Base-by-base conservation (phyloP, 2,888 invertebrate species). In the Lymantria dispar region DNA sequence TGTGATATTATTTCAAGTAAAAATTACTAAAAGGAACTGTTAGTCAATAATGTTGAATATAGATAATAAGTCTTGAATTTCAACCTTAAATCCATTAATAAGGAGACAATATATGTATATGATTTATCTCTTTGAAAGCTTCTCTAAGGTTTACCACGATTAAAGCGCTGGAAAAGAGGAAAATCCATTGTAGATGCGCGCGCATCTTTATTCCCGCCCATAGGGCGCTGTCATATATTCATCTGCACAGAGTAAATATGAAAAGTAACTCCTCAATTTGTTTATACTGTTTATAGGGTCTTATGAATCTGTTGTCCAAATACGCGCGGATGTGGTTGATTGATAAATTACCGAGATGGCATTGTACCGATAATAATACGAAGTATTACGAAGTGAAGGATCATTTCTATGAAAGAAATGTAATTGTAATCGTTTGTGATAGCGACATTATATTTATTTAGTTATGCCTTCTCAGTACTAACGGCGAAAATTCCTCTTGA, bases 141-240 rank as follows among this genome's bases (percentile, higher is more conserved):
- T 22, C 22, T 3, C 2, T 22, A 22, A 22, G 22, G 22, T 22
- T 22, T 22, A 3, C 5, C 22, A 22, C 22, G 22, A 22, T 71
- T 49, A 31, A 73, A 74, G 67, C 69, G 77, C 75, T 75, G 60
- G 48, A n/a, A 38, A 30, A 13, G 45, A 40, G 50, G 50, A 47
- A 33, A 46, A 31, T 56, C 48, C 50, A 71, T 69, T 58, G 65
- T n/a, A 65, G 46, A 56, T 78, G 79, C 79, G 83, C 80, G 79
- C 80, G 81, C 82, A 43, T 48, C 51, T 42, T n/a, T 14, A 7
- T 52, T 47, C 42, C 45, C 47, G 50, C 44, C 40, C 46, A 58
- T 48, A 37, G 31, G 39, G 38, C 38, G 3, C 38, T 38, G 38
- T 36, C 38, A 7, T n/a, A 7, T 36, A n/a, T 33, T 38, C 33